Percentiles rank a stretch among this genome's conserved stretches.
Conservation (phyloP, 1,140 invertebrate genomes). For the Macrobrachium rosenbergii region DNA sequence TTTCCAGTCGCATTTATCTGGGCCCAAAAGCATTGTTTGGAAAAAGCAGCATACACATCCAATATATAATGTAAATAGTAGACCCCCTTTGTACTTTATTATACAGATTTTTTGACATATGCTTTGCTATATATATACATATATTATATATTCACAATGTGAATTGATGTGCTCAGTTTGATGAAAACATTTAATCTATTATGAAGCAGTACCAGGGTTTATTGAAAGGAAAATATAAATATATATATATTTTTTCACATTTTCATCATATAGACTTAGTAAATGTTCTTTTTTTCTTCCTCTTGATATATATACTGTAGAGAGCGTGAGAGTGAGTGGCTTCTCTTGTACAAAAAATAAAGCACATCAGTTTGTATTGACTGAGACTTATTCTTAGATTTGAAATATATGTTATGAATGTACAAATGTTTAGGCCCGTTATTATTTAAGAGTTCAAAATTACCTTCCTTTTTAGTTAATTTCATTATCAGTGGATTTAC, state of each 20-base stretch:
- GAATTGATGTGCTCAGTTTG: slow-evolving; percentile 6
- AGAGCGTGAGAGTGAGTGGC: slow-evolving; percentile 25
- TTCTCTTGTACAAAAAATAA: slow-evolving; percentile 8
- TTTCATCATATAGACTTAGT: slow-evolving; percentile 12
- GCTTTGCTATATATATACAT: slow-evolving; percentile 20
- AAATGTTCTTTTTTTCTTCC: neutral
- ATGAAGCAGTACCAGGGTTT: neutral
- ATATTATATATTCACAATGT: slow-evolving; percentile 25
- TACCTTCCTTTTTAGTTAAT: neutral
- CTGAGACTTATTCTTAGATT: neutral
- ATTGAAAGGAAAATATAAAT: no score
- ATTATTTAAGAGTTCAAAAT: slow-evolving; percentile 11
- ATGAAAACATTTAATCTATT: neutral
- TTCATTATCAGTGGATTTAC: neutral
- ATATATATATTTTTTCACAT: slow-evolving; percentile 25
- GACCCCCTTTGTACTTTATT: slow-evolving; percentile 25
- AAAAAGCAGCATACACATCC: neutral
- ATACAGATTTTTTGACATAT: slow-evolving; percentile 29
- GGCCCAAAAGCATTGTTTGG: neutral
- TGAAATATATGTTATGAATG: slow-evolving; percentile 30
- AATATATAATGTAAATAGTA: slow-evolving; percentile 3
- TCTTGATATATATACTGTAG: slow-evolving; percentile 24
- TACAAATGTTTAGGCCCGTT: slow-evolving; percentile 38
- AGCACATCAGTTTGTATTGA: slow-evolving; percentile 33
- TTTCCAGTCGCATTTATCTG: neutral